Conservation (phyloP, 2,888 invertebrate species). For the Conchocele bisecta region DNA sequence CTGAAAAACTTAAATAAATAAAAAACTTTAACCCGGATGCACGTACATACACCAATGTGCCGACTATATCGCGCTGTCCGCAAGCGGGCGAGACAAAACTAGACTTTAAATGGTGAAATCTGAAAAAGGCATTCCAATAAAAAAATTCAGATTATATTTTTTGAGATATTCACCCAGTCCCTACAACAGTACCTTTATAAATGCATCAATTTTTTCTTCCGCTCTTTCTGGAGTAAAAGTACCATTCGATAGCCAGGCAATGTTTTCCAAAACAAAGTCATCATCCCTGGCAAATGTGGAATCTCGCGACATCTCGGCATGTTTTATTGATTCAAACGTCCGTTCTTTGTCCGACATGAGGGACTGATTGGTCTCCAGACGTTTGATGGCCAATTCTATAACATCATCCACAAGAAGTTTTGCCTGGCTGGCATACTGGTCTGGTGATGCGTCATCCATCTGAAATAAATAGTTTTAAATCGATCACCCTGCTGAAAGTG, state of each 20-base stretch:
- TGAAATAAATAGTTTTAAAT: not conserved
- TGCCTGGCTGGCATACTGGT: constrained; percentile 72
- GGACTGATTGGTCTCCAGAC: constrained; percentile 71
- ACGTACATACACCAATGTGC: too few species aligned
- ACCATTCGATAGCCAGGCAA: constrained; percentile 80
- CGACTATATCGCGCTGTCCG: too few species aligned
- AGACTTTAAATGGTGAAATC: too few species aligned
- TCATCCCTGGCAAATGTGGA: constrained; percentile 69
- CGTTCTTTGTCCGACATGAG: constrained; percentile 73
- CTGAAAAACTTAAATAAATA: too few species aligned
- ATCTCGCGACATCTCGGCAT: constrained; percentile 66
- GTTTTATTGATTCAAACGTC: constrained; percentile 74
- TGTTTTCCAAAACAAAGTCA: constrained; percentile 77
- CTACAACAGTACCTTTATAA: constrained; percentile 77
- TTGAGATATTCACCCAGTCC: too few species aligned
- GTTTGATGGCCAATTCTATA: constrained; percentile 75
- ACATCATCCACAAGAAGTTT: constrained; percentile 77
- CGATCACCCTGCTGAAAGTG: too few species aligned
- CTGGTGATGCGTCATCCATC: constrained; percentile 21
- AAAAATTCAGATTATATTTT: too few species aligned
- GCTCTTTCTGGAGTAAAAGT: constrained; percentile 77
- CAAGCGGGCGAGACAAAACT: too few species aligned
- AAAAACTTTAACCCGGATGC: too few species aligned
- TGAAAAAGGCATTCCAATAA: too few species aligned
- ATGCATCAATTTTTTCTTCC: constrained; percentile 80